Conservation (phyloP, 2,888 invertebrate genomes). For the Lasioglossum oenotherae region DNA sequence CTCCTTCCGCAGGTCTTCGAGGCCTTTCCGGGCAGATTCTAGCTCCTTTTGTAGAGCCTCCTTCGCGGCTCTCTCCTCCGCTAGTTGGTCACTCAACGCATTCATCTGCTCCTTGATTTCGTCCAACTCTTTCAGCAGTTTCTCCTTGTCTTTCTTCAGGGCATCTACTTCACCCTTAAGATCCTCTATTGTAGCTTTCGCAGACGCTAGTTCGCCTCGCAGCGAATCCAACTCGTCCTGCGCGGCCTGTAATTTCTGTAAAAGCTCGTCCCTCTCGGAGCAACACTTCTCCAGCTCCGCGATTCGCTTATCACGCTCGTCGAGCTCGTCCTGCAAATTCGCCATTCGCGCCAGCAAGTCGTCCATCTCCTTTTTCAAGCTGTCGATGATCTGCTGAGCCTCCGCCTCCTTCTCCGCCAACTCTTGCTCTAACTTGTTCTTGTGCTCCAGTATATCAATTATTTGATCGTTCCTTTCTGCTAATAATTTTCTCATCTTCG, state of each 20-base stretch:
- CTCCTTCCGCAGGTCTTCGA: conserved; percentile 53
- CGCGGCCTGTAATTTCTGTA: conserved; percentile 42
- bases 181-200: conserved; percentile 39
- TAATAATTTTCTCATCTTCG: conserved; percentile 50
- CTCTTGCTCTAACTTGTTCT: conserved; percentile 56
- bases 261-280: conserved; percentile 54
- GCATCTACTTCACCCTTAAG: conserved; percentile 50
- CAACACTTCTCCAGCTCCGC: conserved; percentile 62
- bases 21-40: conserved; percentile 36
- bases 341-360: conserved; percentile 50
- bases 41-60: conserved; percentile 45
- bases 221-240: conserved; percentile 49
- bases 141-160: conserved; percentile 58
- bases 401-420: conserved; percentile 49
- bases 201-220: conserved; percentile 37
- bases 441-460: conserved; percentile 67
- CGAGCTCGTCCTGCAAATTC: conserved; percentile 58
- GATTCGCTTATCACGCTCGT: conserved; percentile 49
- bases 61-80: conserved; percentile 37
- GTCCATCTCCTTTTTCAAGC: conserved; percentile 61
- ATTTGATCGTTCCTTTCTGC: conserved; percentile 72
- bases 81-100: conserved; percentile 31
- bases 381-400: conserved; percentile 64
- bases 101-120: conserved; percentile 13
- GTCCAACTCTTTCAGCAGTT: conserved; percentile 49